Conservation (phyloP, 2,797 vertebrate genomes). For the Otolemur crassicaudatus region DNA sequence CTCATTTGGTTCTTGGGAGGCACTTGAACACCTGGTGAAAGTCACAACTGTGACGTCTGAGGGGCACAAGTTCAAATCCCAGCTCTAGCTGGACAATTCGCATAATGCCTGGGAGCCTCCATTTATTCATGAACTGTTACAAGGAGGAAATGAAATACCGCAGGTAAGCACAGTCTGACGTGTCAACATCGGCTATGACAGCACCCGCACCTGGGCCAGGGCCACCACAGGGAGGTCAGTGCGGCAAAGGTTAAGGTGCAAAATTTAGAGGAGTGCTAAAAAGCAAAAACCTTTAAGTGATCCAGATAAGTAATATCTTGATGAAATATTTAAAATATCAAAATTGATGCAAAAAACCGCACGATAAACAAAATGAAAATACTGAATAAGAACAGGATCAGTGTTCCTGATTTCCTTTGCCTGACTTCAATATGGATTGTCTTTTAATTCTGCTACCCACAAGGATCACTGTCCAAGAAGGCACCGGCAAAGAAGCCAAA, state of each 20-base stretch:
- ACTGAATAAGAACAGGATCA: not conserved
- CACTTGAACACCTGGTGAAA: not conserved
- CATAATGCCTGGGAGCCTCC: not conserved
- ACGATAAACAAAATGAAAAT: not conserved
- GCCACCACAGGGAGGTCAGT: not conserved
- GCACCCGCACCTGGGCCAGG: not conserved
- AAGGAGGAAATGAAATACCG: not conserved
- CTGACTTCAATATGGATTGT: not conserved
- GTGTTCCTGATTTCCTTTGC: not conserved
- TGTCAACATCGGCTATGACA: not conserved
- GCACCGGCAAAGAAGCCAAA: not conserved
- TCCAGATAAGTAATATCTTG: not conserved
- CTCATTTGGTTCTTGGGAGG: not conserved
- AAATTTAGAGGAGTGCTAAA: not conserved
- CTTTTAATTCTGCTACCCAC: not conserved
- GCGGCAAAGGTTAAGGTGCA: not conserved
- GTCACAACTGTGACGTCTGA: not conserved
- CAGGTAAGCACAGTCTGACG: not conserved
- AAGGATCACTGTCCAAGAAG: too few species aligned
- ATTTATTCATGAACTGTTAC: not conserved
- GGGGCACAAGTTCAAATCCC: not conserved
- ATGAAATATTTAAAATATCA: not conserved
- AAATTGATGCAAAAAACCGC: not conserved
- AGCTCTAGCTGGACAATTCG: not conserved
- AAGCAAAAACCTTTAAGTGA: not conserved